Conservation (phyloP, 2,888 invertebrate species). For the Lasius fuliginosus region DNA sequence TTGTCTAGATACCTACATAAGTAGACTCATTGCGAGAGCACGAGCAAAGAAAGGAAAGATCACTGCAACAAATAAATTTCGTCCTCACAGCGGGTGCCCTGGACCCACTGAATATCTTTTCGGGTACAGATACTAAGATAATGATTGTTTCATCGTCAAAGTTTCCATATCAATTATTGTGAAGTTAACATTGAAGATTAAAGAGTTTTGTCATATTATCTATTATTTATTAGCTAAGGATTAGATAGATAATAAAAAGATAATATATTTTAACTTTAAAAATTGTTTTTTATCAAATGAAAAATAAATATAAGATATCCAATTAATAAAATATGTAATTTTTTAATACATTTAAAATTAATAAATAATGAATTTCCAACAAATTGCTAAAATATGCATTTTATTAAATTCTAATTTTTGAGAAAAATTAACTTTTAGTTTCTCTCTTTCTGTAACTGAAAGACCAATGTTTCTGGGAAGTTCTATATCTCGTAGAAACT, state of each 20-base stretch:
- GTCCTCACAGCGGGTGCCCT: not conserved
- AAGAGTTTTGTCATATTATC: not conserved
- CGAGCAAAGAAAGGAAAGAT: slow-evolving; percentile 55
- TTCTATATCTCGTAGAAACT: not conserved
- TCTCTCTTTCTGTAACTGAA: not conserved
- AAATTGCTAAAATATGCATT: not conserved
- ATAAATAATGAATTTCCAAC: not conserved
- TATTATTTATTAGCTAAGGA: not conserved
- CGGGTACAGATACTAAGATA: not conserved
- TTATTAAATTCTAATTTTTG: not conserved
- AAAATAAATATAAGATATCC: not conserved
- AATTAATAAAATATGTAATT: not conserved
- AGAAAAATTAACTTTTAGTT: not conserved
- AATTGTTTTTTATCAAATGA: not conserved
- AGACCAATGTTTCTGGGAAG: not conserved
- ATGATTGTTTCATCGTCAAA: not conserved
- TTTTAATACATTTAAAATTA: not conserved
- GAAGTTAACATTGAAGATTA: not conserved
- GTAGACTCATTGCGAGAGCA: slow-evolving; percentile 44
- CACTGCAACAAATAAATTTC: slow-evolving; percentile 39
- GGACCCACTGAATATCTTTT: not conserved
- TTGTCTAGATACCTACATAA: slow-evolving; percentile 71
- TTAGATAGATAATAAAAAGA: not conserved
- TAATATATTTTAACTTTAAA: not conserved
- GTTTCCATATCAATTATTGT: not conserved